Percentiles rank a stretch among this genome's conserved stretches.
phyloP scores from a whole-genome alignment of 2,888 invertebrate genomes.

The Pherbina coryleti region DNA sequence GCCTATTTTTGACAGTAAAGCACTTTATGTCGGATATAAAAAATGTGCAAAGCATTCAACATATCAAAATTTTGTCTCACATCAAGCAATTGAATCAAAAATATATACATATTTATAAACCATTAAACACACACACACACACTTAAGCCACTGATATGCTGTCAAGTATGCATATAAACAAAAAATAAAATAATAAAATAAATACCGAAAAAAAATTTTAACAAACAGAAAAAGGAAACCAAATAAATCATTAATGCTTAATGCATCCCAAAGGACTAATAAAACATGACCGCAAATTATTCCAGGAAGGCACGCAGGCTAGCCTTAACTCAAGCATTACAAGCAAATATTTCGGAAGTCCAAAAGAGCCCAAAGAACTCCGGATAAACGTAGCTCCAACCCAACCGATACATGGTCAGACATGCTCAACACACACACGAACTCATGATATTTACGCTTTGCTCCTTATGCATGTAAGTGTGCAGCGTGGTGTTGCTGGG shows the following conservation, averaged over 20 bases:
- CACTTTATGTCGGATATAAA: background rate
- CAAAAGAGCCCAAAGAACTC: background rate
- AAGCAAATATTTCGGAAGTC: background rate
- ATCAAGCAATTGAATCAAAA: too few relatives aligned
- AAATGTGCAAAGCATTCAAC: background rate
- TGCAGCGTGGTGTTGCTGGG: background rate
- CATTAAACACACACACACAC: too few relatives aligned
- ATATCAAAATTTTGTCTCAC: too few relatives aligned
- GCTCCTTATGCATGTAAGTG: background rate
- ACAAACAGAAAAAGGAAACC: slow-evolving; percentile 9
- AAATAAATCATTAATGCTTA: slow-evolving; percentile 60
- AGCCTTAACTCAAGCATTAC: background rate
- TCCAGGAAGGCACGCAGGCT: slow-evolving; percentile 44
- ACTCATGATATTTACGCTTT: background rate
- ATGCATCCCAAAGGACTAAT: slow-evolving; percentile 57
- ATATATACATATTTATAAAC: too few relatives aligned
- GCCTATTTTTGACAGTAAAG: too few relatives aligned
- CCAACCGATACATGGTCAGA: background rate
- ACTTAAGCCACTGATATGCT: too few relatives aligned
- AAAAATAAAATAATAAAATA: too few relatives aligned
- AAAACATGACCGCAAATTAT: slow-evolving; percentile 59
- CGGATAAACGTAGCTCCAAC: background rate
- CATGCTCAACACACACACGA: background rate
- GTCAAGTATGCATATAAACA: too few relatives aligned
- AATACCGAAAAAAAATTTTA: too few relatives aligned